Conservation (phyloP, 2,888 invertebrate genomes). For the Ichneumon xanthorius region DNA sequence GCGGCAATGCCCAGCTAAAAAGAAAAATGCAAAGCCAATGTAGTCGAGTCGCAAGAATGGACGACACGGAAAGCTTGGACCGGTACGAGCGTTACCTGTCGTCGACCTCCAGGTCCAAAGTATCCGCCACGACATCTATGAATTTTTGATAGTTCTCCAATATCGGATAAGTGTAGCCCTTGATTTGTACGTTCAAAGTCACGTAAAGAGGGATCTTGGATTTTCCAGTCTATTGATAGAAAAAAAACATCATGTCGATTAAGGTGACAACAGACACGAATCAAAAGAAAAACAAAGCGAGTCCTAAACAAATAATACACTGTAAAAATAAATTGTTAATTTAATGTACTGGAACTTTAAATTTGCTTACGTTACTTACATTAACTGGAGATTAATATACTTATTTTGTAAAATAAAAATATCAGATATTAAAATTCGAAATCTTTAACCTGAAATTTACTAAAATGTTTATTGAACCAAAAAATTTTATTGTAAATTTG, state of each 20-base stretch:
- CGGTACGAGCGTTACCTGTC: slow-evolving; percentile 86
- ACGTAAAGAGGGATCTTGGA: slow-evolving; percentile 91
- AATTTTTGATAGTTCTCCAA: slow-evolving; percentile 93
- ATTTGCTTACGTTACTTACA: too few species aligned
- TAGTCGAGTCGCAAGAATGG: slow-evolving; percentile 78
- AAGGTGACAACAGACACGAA: too few species aligned
- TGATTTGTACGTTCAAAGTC: slow-evolving; percentile 91
- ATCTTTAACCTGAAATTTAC: too few species aligned
- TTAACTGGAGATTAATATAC: too few species aligned
- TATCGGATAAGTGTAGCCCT: slow-evolving; percentile 92
- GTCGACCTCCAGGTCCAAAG: slow-evolving; percentile 91
- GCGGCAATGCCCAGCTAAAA: slow-evolving; percentile 92
- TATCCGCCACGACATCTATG: slow-evolving; percentile 90
- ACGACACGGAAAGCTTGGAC: not conserved
- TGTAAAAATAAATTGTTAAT: too few species aligned
- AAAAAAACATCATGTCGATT: not conserved
- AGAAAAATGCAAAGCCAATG: slow-evolving; percentile 85
- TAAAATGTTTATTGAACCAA: too few species aligned
- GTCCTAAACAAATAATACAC: too few species aligned
- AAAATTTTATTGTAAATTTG: too few species aligned
- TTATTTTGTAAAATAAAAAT: too few species aligned
- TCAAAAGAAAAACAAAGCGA: too few species aligned
- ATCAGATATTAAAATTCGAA: too few species aligned
- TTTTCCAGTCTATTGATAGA: slow-evolving; percentile 65
- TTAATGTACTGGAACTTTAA: too few species aligned